phyloP scores from a whole-genome alignment of 1,140 invertebrate species.

The Planococcus citri region DNA sequence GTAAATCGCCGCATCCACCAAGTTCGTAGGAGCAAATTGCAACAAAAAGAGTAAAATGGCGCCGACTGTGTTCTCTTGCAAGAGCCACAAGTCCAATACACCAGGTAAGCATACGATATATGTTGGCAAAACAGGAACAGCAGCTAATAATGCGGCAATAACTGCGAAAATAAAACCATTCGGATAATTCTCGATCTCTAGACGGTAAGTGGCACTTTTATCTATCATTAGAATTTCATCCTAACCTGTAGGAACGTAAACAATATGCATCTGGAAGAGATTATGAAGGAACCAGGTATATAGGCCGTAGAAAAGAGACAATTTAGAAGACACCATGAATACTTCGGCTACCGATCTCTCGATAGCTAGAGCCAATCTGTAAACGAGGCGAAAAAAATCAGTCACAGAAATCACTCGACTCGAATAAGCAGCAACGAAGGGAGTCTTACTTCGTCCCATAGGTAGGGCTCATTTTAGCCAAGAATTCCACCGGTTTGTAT shows the following conservation, averaged over 20 bases:
- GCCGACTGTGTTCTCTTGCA: constrained; percentile 61
- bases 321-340: constrained; percentile 90
- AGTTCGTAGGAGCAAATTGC: constrained; percentile 79
- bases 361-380: constrained; percentile 61
- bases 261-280: constrained; percentile 85
- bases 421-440: not conserved
- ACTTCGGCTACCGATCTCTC: constrained; percentile 61
- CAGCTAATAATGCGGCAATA: constrained; percentile 80
- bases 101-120: constrained; percentile 91
- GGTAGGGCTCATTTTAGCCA: constrained; percentile 58
- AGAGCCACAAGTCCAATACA: constrained; percentile 84
- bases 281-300: constrained; percentile 98
- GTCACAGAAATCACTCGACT: not conserved
- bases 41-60: constrained; percentile 63
- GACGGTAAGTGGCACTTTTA: not conserved
- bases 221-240: not conserved
- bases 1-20: constrained; percentile 90
- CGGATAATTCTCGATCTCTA: not conserved
- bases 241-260: constrained; percentile 81
- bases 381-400: constrained; percentile 14
- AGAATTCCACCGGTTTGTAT: constrained; percentile 82
- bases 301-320: constrained; percentile 90
- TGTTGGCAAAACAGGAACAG: constrained; percentile 84
- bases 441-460: constrained; percentile 43
- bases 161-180: constrained; percentile 41